A percentile compares a stretch with the other conserved stretches of the same genome.
These are phyloP conservation scores for Alviniconcha marisindica DNA, from an alignment of 1,140 invertebrate species.

Conservation along the genomic window DNA sequence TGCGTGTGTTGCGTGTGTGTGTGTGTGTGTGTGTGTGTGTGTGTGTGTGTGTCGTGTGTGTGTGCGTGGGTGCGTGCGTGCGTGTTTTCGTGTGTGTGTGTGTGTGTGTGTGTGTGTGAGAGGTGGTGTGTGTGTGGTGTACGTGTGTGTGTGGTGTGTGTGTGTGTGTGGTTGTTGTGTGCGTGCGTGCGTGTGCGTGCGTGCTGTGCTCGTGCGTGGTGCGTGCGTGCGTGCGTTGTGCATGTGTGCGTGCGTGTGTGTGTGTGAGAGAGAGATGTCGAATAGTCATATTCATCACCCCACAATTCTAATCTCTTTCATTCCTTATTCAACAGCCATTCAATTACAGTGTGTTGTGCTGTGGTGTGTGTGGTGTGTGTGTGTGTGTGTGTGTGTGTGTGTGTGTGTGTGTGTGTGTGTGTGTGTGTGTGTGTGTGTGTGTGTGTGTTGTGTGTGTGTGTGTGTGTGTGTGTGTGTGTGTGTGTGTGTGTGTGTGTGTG, in stretches of 20 bases:
- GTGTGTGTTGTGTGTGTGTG: not conserved
- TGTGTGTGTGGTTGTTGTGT: not conserved
- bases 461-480: not conserved
- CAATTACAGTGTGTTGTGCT: not conserved
- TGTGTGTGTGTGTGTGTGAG: not conserved
- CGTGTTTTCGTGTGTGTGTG: not conserved
- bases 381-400: conserved; percentile 4
- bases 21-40: conserved; percentile 2
- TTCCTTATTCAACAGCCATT: not conserved
- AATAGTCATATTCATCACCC: not conserved
- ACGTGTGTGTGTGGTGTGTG: not conserved
- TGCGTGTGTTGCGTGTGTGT: not conserved
- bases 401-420: not conserved
- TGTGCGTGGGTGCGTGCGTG: not conserved
- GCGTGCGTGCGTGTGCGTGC: not conserved
- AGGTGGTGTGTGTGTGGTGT: not conserved
- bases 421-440: not conserved
- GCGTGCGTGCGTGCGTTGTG: too few relatives aligned
- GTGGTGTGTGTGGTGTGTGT: not conserved
- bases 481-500: not conserved
- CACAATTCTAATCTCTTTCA: not conserved
- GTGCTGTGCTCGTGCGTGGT: too few relatives aligned
- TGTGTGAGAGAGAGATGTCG: not conserved
- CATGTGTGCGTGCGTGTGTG: not conserved
- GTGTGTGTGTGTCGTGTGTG: conserved; percentile 6